These are phyloP conservation scores for Macrocentrus cingulum DNA, from an alignment of 1,140 invertebrate genomes.

Conservation along the genomic window DNA sequence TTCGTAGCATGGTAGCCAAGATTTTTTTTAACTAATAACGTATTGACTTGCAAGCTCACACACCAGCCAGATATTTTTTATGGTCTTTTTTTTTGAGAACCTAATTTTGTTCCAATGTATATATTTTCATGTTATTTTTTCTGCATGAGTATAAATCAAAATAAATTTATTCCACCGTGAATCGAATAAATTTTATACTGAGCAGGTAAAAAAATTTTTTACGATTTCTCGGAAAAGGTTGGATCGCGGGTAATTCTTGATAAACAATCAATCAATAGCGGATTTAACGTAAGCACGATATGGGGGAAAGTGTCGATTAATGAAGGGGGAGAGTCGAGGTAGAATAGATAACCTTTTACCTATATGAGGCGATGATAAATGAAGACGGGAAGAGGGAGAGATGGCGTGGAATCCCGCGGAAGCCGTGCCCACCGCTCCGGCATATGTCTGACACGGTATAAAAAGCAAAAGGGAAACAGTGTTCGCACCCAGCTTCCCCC, in stretches of 20 bases:
- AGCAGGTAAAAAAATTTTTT: too few species aligned
- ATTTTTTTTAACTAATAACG: conserved; percentile 17
- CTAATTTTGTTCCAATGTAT: too few species aligned
- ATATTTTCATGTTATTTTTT: too few species aligned
- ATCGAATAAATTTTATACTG: too few species aligned
- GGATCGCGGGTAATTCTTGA: too few species aligned
- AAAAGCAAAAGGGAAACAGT: conserved; percentile 33
- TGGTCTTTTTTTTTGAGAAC: too few species aligned
- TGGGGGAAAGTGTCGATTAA: conserved; percentile 3
- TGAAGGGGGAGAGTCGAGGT: background rate
- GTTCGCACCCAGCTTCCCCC: conserved; percentile 23
- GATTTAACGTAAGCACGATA: background rate
- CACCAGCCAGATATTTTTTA: too few species aligned
- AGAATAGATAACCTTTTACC: background rate
- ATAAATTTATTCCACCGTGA: too few species aligned
- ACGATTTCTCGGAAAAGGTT: too few species aligned
- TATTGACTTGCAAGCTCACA: conserved; percentile 21
- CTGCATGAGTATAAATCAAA: too few species aligned
- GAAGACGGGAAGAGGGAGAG: background rate
- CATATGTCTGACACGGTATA: conserved; percentile 38
- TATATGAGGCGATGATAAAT: background rate
- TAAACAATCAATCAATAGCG: background rate
- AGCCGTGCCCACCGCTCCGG: conserved; percentile 24
- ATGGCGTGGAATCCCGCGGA: conserved; percentile 1
- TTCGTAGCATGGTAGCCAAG: too few species aligned